Conservation (phyloP, 1,140 invertebrate genomes). For the Brachionus sp. region DNA sequence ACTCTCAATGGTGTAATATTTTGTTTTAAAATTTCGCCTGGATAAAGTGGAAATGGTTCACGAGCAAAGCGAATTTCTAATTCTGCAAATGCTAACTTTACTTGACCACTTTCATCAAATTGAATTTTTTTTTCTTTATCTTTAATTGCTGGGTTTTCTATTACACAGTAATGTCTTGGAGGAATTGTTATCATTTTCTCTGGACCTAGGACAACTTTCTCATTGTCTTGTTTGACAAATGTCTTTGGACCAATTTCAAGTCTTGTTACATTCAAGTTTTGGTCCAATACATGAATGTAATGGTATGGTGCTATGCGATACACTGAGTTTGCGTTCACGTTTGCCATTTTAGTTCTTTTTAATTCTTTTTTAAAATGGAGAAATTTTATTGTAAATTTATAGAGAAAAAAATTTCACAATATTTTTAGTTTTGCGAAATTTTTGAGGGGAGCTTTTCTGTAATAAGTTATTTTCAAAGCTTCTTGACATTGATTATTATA, state of each 20-base stretch:
- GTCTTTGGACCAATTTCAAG: constrained; percentile 62
- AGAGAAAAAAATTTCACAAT: neutral
- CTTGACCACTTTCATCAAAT: constrained; percentile 58
- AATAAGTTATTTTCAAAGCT: neutral
- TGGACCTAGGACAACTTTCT: constrained; percentile 59
- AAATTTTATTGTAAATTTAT: neutral
- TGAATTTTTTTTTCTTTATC: constrained; percentile 56
- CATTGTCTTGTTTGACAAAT: constrained; percentile 63
- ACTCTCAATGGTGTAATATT: constrained; percentile 32
- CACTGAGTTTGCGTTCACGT: constrained; percentile 15
- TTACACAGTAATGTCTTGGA: constrained; percentile 56
- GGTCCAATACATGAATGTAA: constrained; percentile 63
- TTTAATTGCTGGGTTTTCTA: constrained; percentile 60
- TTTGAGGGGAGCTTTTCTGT: neutral
- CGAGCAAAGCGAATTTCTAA: constrained; percentile 60
- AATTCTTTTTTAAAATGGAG: neutral
- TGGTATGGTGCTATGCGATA: constrained; percentile 61
- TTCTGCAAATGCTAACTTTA: constrained; percentile 60
- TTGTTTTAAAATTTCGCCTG: constrained; percentile 57
- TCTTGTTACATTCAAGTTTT: constrained; percentile 62
- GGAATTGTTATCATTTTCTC: constrained; percentile 50
- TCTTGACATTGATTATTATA: neutral
- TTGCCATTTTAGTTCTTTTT: neutral
- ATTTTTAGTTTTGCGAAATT: neutral
- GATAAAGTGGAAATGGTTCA: constrained; percentile 63